A percentile compares a stretch with the other conserved stretches of the same genome.
These are phyloP conservation scores for Drosophila ohnishii DNA, from an alignment of 1,140 invertebrate genomes.

Conservation along the genomic window DNA sequence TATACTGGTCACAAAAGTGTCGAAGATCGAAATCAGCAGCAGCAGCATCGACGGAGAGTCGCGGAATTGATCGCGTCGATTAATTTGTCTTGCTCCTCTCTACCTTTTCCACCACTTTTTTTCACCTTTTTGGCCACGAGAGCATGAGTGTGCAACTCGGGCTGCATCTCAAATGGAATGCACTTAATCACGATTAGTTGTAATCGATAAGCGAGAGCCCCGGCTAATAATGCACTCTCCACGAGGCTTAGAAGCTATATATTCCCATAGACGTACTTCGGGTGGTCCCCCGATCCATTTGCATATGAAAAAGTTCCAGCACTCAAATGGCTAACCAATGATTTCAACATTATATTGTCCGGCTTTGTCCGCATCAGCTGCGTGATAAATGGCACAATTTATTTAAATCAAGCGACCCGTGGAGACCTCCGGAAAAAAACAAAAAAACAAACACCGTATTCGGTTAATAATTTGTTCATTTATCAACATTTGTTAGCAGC, in stretches of 20 bases:
- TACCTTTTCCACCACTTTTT: constrained; percentile 4
- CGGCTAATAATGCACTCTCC: constrained; percentile 52
- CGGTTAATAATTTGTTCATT: constrained; percentile 74
- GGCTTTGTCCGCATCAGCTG: constrained; percentile 41
- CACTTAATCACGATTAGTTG: constrained; percentile 83
- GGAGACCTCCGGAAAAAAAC: constrained; percentile 26
- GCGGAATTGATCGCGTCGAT: constrained; percentile 81
- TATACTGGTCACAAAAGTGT: constrained; percentile 67
- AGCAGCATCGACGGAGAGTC: constrained; percentile 37
- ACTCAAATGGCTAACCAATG: constrained; percentile 74
- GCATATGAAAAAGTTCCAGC: constrained; percentile 72
- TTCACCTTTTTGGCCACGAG: constrained; percentile 2
- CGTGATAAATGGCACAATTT: constrained; percentile 79
- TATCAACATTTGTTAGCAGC: constrained; percentile 79
- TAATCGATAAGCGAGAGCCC: constrained; percentile 75
- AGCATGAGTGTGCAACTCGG: constrained; percentile 79
- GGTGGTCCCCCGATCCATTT: constrained; percentile 69
- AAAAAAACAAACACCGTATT: constrained; percentile 48
- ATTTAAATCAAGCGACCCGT: constrained; percentile 71
- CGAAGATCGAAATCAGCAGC: constrained; percentile 82
- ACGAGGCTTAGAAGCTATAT: constrained; percentile 23
- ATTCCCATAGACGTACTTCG: constrained; percentile 37
- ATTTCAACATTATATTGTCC: constrained; percentile 79
- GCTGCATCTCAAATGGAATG: constrained; percentile 79
- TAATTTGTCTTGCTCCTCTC: constrained; percentile 77